Evolutionary conservation across 2,797 vertebrate genomes (phyloP).

Genomic region (Iguana delicatissima): DNA sequence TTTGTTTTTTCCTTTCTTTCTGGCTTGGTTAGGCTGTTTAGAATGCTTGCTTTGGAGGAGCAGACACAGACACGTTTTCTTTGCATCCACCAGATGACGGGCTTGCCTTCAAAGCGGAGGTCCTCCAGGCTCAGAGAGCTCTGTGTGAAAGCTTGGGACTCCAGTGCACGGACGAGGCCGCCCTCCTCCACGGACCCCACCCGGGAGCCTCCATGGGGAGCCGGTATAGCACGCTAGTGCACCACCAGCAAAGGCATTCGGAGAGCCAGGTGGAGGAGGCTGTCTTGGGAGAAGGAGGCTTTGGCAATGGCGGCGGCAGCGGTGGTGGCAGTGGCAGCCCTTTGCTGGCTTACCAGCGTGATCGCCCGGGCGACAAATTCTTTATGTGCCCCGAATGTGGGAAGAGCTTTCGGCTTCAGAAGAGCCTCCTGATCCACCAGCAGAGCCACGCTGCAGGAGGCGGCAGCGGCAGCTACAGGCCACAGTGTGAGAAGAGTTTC

Average conservation of each 20-base stretch:
- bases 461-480: slow-evolving; percentile 56
- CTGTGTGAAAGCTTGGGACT: slow-evolving; percentile 61
- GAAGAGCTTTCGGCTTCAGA: slow-evolving; percentile 74
- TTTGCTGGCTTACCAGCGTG: slow-evolving; percentile 43
- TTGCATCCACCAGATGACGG: slow-evolving; percentile 68
- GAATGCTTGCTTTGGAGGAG: not conserved
- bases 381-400: slow-evolving; percentile 63
- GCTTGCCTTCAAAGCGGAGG: slow-evolving; percentile 73
- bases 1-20: not conserved
- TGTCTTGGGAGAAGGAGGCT: not conserved
- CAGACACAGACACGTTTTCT: not conserved
- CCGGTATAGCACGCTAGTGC: slow-evolving; percentile 23
- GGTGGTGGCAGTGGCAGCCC: not conserved
- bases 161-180: slow-evolving; percentile 46
- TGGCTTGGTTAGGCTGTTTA: not conserved
- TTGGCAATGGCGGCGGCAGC: not conserved
- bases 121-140: slow-evolving; percentile 72
- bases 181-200: slow-evolving; percentile 55
- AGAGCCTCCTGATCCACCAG: slow-evolving; percentile 73
- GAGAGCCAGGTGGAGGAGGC: slow-evolving; percentile 35
- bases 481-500: slow-evolving; percentile 63
- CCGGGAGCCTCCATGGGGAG: not conserved
- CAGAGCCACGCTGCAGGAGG: slow-evolving; percentile 67
- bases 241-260: slow-evolving; percentile 47
- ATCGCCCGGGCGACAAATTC: slow-evolving; percentile 63